Percentiles rank a stretch among this genome's conserved stretches.
Evolutionary conservation across 2,797 vertebrate species (phyloP).

Genomic region (Gymnoscopelus microlampas): DNA sequence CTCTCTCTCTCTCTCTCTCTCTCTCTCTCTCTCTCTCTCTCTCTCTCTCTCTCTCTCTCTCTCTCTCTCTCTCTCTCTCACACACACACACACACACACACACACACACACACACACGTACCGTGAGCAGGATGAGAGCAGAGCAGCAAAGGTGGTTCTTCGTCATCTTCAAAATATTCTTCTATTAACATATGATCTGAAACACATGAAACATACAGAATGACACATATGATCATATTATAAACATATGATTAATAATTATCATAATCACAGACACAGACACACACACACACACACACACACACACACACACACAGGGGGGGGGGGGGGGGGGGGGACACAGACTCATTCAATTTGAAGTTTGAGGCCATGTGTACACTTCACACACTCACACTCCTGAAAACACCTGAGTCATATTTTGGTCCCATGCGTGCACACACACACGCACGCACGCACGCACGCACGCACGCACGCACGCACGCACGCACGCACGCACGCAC

Average conservation of each 20-base stretch:
- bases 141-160: slow-evolving; percentile 85
- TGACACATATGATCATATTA: too few species aligned
- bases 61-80: too few species aligned
- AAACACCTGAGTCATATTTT: too few species aligned
- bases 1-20: too few species aligned
- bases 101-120: slow-evolving; percentile 38
- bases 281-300: neutral
- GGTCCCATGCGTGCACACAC: neutral
- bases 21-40: too few species aligned
- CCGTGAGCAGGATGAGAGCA: slow-evolving; percentile 78
- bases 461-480: slow-evolving; percentile 6
- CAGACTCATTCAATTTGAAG: too few species aligned
- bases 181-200: slow-evolving; percentile 85
- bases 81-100: slow-evolving; percentile 2
- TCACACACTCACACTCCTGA: too few species aligned
- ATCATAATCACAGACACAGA: neutral
- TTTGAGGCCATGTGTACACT: too few species aligned
- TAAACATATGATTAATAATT: neutral
- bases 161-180: slow-evolving; percentile 84
- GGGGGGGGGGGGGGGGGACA: too few species aligned
- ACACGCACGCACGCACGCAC: slow-evolving; percentile 11
- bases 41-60: too few species aligned
- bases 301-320: neutral
- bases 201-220: slow-evolving; percentile 17
- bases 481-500: neutral